Base-by-base conservation (phyloP, 2,113 vertebrate genomes). In the Pontoporia blainvillei region DNA sequence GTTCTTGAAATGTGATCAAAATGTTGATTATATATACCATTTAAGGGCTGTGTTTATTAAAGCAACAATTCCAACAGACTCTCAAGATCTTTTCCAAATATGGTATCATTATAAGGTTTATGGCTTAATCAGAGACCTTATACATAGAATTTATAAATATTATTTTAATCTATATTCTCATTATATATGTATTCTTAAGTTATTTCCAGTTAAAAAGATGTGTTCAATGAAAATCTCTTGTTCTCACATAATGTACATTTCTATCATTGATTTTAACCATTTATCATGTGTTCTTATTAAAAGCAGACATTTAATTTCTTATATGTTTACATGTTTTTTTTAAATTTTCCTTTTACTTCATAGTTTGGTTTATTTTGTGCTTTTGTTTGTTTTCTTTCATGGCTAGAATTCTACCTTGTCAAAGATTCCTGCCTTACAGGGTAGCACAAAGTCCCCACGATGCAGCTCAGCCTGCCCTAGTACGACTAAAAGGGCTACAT, bases 391-490 rank as follows among this genome's bases (percentile, higher is more conserved):
- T 98, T 98, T 98, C 98, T 98, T 95, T 92, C 97, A 98, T 98
- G 98, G 98, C 98, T 99, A 99, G 99, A 99, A 98, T 98, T 98
- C 98, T 95, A 98, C 99, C 98, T 98, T 99, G 98, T 99, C 99
- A 99, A 99, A 99, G 99, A 99, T 99, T 98, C 99, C 99, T 98
- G 99, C 98, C 98, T 99, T 98, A 98, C 99, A 98, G 98, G 98
- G 98, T 98, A 99, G 98, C 98, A 98, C 97, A 98, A 98, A 99
- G 96, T 97, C 98, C 96, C 98, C 98, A 98, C 98, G 99, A 97
- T 98, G 99, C 94, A 97, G 97, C 98, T 99, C 99, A 97, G 99
- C 99, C 97, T 99, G 98, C 98, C 99, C 99, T 98, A 97, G 98
- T 96, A 95, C 72, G 95, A 93, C 98, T 98, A 98, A 99, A 98